Evolutionary conservation across 2,113 vertebrate genomes (phyloP), one percentile per base, ranked within the genome.

Genomic region (Ciconia boyciana): DNA sequence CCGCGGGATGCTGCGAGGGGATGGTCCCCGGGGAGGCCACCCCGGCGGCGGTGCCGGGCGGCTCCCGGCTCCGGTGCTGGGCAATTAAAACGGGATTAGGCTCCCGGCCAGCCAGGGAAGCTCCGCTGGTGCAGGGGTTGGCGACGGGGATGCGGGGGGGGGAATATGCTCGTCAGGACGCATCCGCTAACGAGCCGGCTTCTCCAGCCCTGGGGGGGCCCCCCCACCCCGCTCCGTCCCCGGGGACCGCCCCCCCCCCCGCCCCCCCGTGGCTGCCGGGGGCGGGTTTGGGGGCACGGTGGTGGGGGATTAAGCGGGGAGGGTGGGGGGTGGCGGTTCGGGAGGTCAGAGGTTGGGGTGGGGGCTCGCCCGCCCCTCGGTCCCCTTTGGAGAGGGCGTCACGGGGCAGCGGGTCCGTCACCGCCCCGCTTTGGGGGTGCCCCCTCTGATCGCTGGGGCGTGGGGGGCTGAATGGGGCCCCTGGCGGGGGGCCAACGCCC

Each of bases 51-150:
- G 61, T 82, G 74, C 82, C 5, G 43, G 46, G 85, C 21, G 6
- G 88, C 72, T 96, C 77, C 94, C 7, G 31, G 83, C 93, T 95
- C 91, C 6, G 11, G 89, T 93, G 51, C 94, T 62, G 43, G 43
- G 96, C 91, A 96, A 96, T 96, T 96, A 96, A 96, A 96, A 90
- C 19, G 51, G 93, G 96, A 96, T 96, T 96, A 92, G 94, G 96
- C 96, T 94, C 57, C 39, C 1, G 7, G 89, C 91, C 96, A 96
- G 79, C 21, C 28, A 0, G 81, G 57, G 31, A 70, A 62, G 65
- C 91, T 93, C 31, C 2, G 60, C 36, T 1, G 34, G 46, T 90
- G 88, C 85, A 1, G 26, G 70, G 41, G 24, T 13, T 88, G 86
- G 89, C 13, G 7, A 7, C 7, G 12, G 71, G n/a, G 79, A 49